phyloP scores from a whole-genome alignment of 2,888 invertebrate genomes.

The Cephalotes varians region DNA sequence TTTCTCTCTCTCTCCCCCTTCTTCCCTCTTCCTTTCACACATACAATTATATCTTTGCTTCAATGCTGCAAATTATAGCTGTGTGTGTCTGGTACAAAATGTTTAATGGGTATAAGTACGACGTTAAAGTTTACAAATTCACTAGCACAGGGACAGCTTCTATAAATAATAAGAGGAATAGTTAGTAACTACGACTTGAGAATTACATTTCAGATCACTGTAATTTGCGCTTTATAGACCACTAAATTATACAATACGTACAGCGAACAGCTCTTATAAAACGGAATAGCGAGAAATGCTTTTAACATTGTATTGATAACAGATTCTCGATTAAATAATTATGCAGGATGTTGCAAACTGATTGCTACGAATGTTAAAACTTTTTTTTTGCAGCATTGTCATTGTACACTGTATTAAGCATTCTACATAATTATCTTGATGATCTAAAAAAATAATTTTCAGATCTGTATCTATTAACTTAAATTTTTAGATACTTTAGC shows the following conservation, averaged over 20 bases:
- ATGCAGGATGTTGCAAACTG: too few relatives aligned
- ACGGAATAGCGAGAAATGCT: neutral
- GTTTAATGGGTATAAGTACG: neutral
- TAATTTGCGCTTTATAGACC: constrained; percentile 38
- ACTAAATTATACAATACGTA: constrained; percentile 27
- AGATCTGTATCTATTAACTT: too few relatives aligned
- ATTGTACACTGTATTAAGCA: too few relatives aligned
- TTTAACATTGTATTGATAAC: neutral
- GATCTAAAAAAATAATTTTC: too few relatives aligned
- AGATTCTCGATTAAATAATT: neutral
- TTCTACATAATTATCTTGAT: too few relatives aligned
- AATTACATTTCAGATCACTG: constrained; percentile 19
- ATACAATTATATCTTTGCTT: neutral
- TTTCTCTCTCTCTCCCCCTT: neutral
- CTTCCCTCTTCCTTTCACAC: neutral
- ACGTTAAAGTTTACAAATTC: constrained; percentile 6
- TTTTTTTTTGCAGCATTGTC: too few relatives aligned
- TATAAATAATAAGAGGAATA: constrained; percentile 47
- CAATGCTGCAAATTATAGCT: neutral
- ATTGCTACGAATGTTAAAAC: too few relatives aligned
- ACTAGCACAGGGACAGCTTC: constrained; percentile 21
- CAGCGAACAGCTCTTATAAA: neutral
- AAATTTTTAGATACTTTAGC: too few relatives aligned
- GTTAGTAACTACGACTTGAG: constrained; percentile 35
- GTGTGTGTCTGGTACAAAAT: neutral